Evolutionary conservation across 2,113 vertebrate genomes (phyloP).

Genomic region (Myrmecobius fasciatus): DNA sequence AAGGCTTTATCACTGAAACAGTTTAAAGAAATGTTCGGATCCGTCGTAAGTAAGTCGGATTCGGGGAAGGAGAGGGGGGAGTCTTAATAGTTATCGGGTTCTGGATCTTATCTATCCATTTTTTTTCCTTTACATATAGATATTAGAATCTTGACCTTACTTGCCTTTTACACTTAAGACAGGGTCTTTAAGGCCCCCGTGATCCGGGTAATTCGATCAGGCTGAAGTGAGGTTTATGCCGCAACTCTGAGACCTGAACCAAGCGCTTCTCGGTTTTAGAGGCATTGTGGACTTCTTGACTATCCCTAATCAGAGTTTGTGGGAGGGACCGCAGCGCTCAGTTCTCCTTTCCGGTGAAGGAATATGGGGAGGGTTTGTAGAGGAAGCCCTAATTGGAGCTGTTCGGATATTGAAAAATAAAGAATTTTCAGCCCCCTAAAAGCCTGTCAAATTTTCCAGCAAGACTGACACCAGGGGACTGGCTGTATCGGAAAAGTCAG

Average conservation of each 20-base stretch:
- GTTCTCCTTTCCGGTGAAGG: neutral
- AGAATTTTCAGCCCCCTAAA: neutral
- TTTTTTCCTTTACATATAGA: neutral
- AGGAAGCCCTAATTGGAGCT: neutral
- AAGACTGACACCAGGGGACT: slow-evolving; percentile 46
- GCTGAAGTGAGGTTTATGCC: neutral
- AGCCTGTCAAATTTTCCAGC: slow-evolving; percentile 61
- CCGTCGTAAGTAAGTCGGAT: neutral
- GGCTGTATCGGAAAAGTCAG: neutral
- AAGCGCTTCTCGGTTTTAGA: neutral
- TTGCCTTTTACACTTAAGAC: neutral
- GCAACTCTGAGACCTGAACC: neutral
- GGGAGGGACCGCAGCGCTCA: neutral
- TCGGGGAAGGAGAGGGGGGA: neutral
- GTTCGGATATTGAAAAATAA: neutral
- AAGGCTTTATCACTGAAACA: neutral
- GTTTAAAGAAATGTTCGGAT: neutral
- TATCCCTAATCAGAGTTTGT: neutral
- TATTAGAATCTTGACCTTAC: neutral
- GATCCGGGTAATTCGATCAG: neutral
- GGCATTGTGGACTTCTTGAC: neutral
- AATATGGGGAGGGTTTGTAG: neutral
- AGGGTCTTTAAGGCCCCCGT: neutral
- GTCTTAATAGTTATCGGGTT: neutral
- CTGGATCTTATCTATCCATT: neutral